phyloP scores from a whole-genome alignment of 2,113 vertebrate species.

The Lepisosteus oculatus region DNA sequence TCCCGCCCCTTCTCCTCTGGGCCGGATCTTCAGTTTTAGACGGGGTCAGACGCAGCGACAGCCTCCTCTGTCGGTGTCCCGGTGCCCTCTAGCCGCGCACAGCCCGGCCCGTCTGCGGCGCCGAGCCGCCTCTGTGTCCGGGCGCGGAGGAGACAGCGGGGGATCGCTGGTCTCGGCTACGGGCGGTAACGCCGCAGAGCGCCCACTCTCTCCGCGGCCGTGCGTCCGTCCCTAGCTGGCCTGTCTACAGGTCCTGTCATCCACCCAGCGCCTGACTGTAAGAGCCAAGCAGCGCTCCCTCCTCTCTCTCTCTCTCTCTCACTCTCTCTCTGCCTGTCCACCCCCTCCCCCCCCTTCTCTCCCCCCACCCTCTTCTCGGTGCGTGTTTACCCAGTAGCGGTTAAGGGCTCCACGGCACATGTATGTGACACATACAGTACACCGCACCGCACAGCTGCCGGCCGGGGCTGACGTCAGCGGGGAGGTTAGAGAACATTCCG shows the following conservation, averaged over 20 bases:
- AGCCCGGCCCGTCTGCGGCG: neutral
- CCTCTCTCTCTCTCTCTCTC: conserved; percentile 12
- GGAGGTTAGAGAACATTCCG: neutral
- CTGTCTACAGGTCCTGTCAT: neutral
- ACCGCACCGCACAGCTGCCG: conserved; percentile 4
- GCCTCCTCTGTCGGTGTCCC: neutral
- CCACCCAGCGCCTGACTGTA: neutral
- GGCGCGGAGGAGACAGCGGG: neutral
- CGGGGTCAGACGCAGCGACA: neutral
- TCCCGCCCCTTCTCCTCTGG: neutral
- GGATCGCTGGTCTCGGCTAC: neutral
- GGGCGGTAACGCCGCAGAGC: neutral
- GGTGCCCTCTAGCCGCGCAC: neutral
- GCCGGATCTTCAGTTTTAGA: neutral
- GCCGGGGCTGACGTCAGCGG: conserved; percentile 17
- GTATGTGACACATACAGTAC: conserved; percentile 9
- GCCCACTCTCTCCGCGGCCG: neutral
- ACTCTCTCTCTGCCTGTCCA: conserved; percentile 5
- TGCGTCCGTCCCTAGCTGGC: neutral
- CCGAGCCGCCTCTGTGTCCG: neutral
- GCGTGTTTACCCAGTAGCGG: neutral
- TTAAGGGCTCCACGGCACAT: neutral
- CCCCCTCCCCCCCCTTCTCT: neutral
- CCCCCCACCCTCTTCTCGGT: neutral
- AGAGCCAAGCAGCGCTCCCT: neutral